Evolutionary conservation across 2,888 invertebrate species (phyloP).

Genomic region (Nymphalis urticae): DNA sequence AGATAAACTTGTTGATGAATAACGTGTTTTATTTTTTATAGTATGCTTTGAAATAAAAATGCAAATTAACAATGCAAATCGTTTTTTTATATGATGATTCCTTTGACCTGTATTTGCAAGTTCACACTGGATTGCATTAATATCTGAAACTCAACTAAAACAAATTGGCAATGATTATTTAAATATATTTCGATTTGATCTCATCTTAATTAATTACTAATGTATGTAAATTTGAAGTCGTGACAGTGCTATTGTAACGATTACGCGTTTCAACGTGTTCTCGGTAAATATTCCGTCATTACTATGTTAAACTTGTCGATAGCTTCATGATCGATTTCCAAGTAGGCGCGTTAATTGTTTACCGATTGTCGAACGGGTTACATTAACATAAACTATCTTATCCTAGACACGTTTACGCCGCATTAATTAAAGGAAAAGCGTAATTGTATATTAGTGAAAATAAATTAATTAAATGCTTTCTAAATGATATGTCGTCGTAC

Average conservation of each 20-base stretch:
- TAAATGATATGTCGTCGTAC: too few relatives aligned
- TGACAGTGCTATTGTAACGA: slow-evolving; percentile 18
- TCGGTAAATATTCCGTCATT: slow-evolving; percentile 33
- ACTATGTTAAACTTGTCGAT: slow-evolving; percentile 36
- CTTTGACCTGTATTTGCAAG: too few relatives aligned
- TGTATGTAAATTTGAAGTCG: slow-evolving; percentile 15
- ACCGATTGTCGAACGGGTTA: slow-evolving; percentile 25
- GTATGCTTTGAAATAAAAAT: too few relatives aligned
- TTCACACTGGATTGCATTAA: neutral
- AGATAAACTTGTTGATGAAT: too few relatives aligned
- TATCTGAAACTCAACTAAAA: neutral
- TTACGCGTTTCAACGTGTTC: slow-evolving; percentile 15
- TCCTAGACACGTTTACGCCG: neutral
- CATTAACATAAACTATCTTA: slow-evolving; percentile 24
- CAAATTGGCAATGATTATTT: neutral
- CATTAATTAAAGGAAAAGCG: slow-evolving; percentile 5
- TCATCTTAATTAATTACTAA: slow-evolving; percentile 1
- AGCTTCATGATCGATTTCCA: slow-evolving; percentile 36
- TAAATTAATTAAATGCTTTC: too few relatives aligned
- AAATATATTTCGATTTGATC: slow-evolving; percentile 3
- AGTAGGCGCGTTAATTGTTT: slow-evolving; percentile 36
- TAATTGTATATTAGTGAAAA: neutral
- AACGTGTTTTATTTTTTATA: too few relatives aligned
- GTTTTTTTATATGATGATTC: too few relatives aligned
- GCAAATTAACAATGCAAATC: too few relatives aligned